phyloP scores from a whole-genome alignment of 2,797 vertebrate species.

The Cryptoprocta ferox region DNA sequence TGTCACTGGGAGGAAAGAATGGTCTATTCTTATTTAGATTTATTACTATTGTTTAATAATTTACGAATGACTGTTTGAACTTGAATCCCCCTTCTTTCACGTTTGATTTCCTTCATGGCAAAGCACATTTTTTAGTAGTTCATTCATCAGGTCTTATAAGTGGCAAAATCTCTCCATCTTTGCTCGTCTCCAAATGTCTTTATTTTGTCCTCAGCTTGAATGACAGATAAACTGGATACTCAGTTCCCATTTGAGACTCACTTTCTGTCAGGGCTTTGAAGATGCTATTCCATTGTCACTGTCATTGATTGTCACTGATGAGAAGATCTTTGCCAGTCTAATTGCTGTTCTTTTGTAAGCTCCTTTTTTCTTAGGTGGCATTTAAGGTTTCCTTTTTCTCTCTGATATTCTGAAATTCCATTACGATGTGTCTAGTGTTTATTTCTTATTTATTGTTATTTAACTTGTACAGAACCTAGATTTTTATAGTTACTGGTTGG shows the following conservation, averaged over 20 bases:
- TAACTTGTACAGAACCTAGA: not conserved
- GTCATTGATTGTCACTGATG: not conserved
- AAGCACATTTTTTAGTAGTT: not conserved
- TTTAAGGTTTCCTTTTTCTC: conserved; percentile 3
- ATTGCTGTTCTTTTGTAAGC: not conserved
- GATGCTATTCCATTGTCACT: not conserved
- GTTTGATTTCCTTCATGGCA: not conserved
- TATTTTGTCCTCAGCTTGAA: not conserved
- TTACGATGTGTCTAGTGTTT: not conserved
- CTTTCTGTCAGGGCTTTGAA: not conserved
- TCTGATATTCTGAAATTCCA: conserved; percentile 19
- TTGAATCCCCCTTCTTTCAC: not conserved
- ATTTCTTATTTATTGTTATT: not conserved
- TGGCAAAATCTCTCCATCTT: not conserved
- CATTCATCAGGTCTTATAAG: not conserved
- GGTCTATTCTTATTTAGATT: not conserved
- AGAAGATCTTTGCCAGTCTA: not conserved
- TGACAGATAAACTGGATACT: not conserved
- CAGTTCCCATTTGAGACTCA: not conserved
- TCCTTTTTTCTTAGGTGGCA: not conserved
- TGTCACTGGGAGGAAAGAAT: not conserved
- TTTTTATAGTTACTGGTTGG: not conserved
- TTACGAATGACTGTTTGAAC: not conserved
- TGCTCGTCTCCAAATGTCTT: not conserved
- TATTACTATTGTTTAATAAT: not conserved